A percentile compares a stretch with the other conserved stretches of the same genome.
phyloP scores from a whole-genome alignment of 1,140 invertebrate species.

The Globodera rostochiensis region DNA sequence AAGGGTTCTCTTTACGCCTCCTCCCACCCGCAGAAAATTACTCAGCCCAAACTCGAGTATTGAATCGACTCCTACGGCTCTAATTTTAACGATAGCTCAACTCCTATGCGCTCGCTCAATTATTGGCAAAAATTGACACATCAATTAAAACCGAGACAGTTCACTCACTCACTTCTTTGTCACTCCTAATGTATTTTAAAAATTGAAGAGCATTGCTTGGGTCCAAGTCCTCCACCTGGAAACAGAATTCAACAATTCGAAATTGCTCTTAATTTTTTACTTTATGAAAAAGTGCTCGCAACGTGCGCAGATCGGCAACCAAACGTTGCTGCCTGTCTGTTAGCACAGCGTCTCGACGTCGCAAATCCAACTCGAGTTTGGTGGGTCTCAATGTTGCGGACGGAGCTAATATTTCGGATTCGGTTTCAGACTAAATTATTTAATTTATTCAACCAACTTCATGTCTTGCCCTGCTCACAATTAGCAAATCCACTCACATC shows the following conservation, averaged over 20 bases:
- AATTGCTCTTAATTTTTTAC: conserved; percentile 6
- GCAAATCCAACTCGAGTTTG: conserved; percentile 50
- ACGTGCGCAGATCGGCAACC: conserved; percentile 48
- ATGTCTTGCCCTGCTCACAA: no score
- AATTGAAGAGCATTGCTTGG: conserved; percentile 48
- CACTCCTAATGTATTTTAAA: conserved; percentile 46
- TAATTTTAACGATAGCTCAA: no score
- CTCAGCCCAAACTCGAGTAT: no score
- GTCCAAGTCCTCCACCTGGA: conserved; percentile 59
- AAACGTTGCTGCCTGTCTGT: conserved; percentile 56
- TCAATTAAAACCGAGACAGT: neutral
- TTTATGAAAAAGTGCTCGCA: conserved; percentile 49
- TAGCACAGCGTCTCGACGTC: conserved; percentile 40
- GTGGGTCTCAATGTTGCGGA: conserved; percentile 44
- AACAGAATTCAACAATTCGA: neutral
- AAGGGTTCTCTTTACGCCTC: no score
- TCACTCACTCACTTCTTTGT: conserved; percentile 54
- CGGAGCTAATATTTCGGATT: conserved; percentile 35
- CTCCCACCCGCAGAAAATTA: no score
- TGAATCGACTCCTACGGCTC: no score
- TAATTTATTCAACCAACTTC: no score
- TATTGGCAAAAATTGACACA: no score
- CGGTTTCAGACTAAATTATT: conserved; percentile 32
- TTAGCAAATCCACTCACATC: conserved; percentile 34
- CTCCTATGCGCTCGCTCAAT: no score